phyloP scores from a whole-genome alignment of 2,797 vertebrate species.

The Girardinus metallicus region DNA sequence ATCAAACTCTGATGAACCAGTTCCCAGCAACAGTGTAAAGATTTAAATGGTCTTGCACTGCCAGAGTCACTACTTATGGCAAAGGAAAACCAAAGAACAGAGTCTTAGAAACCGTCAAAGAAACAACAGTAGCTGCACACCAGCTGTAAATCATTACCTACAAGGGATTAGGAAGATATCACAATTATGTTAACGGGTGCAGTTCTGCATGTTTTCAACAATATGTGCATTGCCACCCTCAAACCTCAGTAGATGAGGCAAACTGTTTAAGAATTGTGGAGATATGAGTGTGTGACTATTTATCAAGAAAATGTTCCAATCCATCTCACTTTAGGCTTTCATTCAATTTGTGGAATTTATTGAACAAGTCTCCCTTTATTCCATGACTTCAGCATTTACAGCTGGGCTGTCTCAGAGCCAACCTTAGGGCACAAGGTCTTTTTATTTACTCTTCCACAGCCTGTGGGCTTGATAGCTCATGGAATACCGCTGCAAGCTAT shows the following conservation, averaged over 20 bases:
- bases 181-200: background rate
- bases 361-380: background rate
- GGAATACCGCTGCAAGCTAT: background rate
- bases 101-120: background rate
- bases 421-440: background rate
- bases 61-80: background rate
- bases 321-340: background rate
- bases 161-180: background rate
- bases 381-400: slow-evolving; percentile 2
- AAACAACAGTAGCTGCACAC: background rate
- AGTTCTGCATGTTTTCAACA: background rate
- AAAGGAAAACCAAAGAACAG: background rate
- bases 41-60: background rate
- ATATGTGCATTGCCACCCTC: background rate
- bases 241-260: background rate
- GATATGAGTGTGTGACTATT: background rate
- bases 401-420: background rate
- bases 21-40: background rate
- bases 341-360: background rate
- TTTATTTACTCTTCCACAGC: background rate
- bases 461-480: background rate
- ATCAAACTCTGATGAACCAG: background rate
- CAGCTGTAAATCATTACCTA: background rate
- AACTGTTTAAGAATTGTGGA: background rate
- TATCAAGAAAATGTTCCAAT: background rate